These are phyloP conservation scores for Picathartes gymnocephalus DNA, from an alignment of 2,113 vertebrate genomes.

Conservation along the genomic window DNA sequence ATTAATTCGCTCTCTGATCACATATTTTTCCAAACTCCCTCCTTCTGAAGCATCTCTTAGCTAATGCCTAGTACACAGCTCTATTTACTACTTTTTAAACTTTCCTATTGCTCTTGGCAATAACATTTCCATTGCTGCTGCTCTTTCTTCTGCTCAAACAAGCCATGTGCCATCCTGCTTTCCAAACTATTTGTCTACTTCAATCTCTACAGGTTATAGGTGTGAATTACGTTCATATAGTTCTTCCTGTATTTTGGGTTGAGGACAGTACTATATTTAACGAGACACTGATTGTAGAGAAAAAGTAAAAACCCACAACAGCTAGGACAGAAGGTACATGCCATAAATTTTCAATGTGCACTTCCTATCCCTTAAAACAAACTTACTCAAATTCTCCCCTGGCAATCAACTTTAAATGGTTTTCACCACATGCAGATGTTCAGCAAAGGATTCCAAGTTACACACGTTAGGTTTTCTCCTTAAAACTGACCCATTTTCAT, in stretches of 20 bases:
- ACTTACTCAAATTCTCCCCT: neutral
- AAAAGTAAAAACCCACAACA: neutral
- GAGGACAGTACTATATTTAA: neutral
- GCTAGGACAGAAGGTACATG: neutral
- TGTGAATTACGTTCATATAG: neutral
- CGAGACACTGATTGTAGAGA: neutral
- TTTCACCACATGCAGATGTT: neutral
- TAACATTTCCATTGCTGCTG: neutral
- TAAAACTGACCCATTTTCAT: neutral
- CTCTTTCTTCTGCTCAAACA: neutral
- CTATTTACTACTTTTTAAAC: neutral
- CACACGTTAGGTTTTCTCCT: neutral
- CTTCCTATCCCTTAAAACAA: neutral
- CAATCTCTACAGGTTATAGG: neutral
- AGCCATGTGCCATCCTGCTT: constrained; percentile 4
- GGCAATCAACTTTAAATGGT: neutral
- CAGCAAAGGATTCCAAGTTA: neutral
- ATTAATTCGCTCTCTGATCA: neutral
- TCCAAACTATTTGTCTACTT: neutral
- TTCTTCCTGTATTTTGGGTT: neutral
- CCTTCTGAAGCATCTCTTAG: neutral
- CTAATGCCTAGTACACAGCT: neutral
- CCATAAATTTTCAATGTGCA: neutral
- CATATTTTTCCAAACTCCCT: neutral
- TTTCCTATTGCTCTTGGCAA: neutral